A percentile compares a stretch with the other conserved stretches of the same genome.
Evolutionary conservation across 2,797 vertebrate species (phyloP).

Genomic region (Spinus olivaceus): DNA sequence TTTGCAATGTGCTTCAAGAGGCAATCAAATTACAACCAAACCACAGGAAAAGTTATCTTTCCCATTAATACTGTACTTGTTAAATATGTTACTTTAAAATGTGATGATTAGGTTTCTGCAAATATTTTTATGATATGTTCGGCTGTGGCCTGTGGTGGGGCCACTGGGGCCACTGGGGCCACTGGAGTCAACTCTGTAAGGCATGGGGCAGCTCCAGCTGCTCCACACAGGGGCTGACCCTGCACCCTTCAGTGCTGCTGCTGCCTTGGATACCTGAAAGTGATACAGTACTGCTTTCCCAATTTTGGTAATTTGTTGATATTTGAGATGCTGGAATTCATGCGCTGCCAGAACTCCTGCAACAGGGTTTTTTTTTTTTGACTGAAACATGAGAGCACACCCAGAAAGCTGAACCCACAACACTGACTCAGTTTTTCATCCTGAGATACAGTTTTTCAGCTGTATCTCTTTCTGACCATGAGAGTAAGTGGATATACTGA

Average conservation of each 20-base stretch:
- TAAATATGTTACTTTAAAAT: not conserved
- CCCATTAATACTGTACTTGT: rapidly evolving
- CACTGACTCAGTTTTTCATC: not conserved
- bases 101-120: not conserved
- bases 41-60: not conserved
- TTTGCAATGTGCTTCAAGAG: not conserved
- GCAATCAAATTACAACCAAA: not conserved
- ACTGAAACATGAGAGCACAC: not conserved
- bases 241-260: not conserved
- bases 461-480: not conserved
- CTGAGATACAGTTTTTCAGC: too few relatives aligned
- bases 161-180: not conserved
- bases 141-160: too few relatives aligned
- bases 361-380: not conserved
- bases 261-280: rapidly evolving
- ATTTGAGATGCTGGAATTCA: not conserved
- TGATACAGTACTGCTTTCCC: not conserved
- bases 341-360: not conserved
- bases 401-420: not conserved
- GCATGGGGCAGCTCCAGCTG: rapidly evolving
- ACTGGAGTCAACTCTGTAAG: rapidly evolving
- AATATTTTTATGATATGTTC: not conserved
- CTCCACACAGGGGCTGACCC: rapidly evolving
- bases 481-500: not conserved
- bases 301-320: not conserved